phyloP scores from a whole-genome alignment of 2,888 invertebrate species.

The Lasioglossum malachurum region DNA sequence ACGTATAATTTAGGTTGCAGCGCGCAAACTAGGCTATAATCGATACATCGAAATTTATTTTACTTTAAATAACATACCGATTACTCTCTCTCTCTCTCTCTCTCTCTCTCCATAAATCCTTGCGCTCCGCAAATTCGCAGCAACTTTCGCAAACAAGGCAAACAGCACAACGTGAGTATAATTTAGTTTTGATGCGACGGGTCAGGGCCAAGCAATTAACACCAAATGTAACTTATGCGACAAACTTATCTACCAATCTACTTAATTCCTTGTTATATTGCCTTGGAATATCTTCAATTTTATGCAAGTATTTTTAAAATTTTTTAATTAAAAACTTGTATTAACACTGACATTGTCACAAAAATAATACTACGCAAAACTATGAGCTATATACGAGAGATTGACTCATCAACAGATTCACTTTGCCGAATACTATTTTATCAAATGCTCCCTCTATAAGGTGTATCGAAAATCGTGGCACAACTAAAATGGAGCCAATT shows the following conservation, averaged over 20 bases:
- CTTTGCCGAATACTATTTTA: background rate
- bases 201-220: background rate
- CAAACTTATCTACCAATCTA: background rate
- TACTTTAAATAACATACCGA: constrained; percentile 14
- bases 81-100: too few species aligned
- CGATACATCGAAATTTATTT: constrained; percentile 23
- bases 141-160: background rate
- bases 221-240: background rate
- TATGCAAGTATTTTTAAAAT: background rate
- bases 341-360: background rate
- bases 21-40: constrained; percentile 19
- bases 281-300: background rate
- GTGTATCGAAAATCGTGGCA: background rate
- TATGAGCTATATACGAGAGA: background rate
- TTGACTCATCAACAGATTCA: background rate
- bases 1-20: background rate
- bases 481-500: background rate
- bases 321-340: background rate
- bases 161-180: background rate
- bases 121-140: background rate
- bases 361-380: background rate
- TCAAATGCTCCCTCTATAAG: background rate
- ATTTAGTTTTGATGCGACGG: background rate
- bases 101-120: constrained; percentile 15
- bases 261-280: background rate